phyloP scores from a whole-genome alignment of 2,888 invertebrate species.

The Ennomos fuscantarius region DNA sequence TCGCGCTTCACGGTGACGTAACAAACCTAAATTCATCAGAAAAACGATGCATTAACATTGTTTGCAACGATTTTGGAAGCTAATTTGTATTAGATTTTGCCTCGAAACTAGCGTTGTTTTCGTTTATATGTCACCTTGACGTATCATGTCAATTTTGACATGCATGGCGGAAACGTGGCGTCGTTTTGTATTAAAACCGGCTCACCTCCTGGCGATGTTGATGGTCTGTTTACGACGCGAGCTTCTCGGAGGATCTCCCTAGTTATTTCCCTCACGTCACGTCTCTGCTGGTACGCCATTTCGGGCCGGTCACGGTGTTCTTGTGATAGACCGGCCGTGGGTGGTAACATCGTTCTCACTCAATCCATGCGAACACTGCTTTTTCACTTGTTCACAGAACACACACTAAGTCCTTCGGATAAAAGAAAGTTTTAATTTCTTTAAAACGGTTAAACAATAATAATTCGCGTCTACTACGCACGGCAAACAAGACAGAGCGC shows the following conservation, averaged over 20 bases:
- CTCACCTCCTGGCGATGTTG: slow-evolving; percentile 82
- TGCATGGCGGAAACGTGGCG: slow-evolving; percentile 85
- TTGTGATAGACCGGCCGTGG: slow-evolving; percentile 79
- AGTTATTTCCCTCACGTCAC: slow-evolving; percentile 77
- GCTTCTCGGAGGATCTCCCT: slow-evolving; percentile 79
- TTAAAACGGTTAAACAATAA: slow-evolving; percentile 55
- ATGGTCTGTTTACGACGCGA: slow-evolving; percentile 72
- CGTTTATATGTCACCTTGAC: slow-evolving; percentile 83
- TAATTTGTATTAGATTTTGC: slow-evolving; percentile 50
- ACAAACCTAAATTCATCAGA: slow-evolving; percentile 61
- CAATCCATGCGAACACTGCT: slow-evolving; percentile 72
- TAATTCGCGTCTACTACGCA: slow-evolving; percentile 61
- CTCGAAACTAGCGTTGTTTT: slow-evolving; percentile 73
- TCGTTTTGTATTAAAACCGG: slow-evolving; percentile 71
- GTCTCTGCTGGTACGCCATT: slow-evolving; percentile 80
- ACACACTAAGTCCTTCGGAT: slow-evolving; percentile 45
- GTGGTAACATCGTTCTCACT: slow-evolving; percentile 79
- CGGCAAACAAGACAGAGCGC: slow-evolving; percentile 74
- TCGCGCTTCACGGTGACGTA: slow-evolving; percentile 75
- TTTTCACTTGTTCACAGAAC: slow-evolving; percentile 56
- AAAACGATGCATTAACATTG: slow-evolving; percentile 36
- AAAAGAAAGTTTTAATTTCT: slow-evolving; percentile 38
- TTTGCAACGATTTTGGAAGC: slow-evolving; percentile 26
- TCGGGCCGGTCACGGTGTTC: slow-evolving; percentile 79
- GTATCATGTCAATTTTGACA: slow-evolving; percentile 82